A percentile compares a stretch with the other conserved stretches of the same genome.
Evolutionary conservation across 2,888 invertebrate genomes (phyloP).

Genomic region (Lacanobia wlatinum): DNA sequence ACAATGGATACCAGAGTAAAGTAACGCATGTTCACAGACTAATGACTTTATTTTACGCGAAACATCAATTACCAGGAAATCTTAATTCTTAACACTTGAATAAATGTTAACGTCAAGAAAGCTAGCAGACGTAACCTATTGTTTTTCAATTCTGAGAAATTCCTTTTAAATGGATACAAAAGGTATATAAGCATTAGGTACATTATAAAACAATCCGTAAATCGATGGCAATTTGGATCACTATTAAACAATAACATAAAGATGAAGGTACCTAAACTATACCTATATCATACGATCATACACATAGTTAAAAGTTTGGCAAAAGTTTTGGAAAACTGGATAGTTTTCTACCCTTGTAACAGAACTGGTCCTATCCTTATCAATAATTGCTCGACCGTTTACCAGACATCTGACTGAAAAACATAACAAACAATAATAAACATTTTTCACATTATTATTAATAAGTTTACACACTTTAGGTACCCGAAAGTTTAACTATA

Average conservation of each 20-base stretch:
- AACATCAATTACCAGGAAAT: constrained; percentile 16
- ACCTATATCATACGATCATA: not conserved
- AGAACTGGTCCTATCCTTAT: not conserved
- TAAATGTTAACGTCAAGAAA: constrained; percentile 15
- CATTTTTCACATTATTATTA: not conserved
- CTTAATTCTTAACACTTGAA: constrained; percentile 23
- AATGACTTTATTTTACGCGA: constrained; percentile 19
- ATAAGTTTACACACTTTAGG: constrained; percentile 3
- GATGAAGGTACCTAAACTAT: not conserved
- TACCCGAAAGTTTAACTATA: constrained; percentile 17
- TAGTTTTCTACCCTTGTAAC: not conserved
- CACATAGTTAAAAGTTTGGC: not conserved
- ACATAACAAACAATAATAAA: not conserved
- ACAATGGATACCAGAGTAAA: constrained; percentile 14
- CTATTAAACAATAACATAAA: not conserved
- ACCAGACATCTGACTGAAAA: not conserved
- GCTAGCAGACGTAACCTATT: not conserved
- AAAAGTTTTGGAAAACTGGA: not conserved
- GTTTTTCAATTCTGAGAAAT: not conserved
- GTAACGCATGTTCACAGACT: constrained; percentile 21
- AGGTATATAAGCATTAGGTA: not conserved
- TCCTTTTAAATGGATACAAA: constrained; percentile 4
- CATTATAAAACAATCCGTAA: not conserved
- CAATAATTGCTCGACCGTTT: not conserved
- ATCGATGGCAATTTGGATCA: not conserved